Percentiles rank a stretch among this genome's conserved stretches.
Evolutionary conservation across 1,140 invertebrate genomes (phyloP).

Genomic region (Helicoverpa zea): DNA sequence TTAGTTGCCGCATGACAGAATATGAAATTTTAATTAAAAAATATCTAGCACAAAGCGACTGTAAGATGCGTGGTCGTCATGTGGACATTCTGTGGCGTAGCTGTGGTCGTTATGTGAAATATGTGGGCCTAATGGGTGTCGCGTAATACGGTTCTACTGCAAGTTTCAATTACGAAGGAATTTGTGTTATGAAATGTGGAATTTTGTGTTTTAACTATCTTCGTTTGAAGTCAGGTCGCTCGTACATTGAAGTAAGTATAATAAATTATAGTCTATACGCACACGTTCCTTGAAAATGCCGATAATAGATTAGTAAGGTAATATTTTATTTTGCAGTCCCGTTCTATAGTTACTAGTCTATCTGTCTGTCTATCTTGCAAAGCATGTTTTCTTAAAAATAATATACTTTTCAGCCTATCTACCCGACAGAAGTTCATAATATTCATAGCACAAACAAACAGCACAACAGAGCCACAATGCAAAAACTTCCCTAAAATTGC

Average conservation of each 20-base stretch:
- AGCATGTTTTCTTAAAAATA: too few species aligned
- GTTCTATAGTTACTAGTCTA: too few species aligned
- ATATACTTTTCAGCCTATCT: neutral
- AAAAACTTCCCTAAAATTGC: neutral
- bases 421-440: neutral
- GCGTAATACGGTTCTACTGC: neutral
- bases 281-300: too few species aligned
- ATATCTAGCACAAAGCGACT: conserved; percentile 37
- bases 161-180: conserved; percentile 8
- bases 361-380: too few species aligned
- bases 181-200: conserved; percentile 6
- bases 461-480: neutral
- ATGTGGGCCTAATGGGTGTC: conserved; percentile 16
- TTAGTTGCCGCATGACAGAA: conserved; percentile 41
- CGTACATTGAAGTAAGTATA: too few species aligned
- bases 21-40: conserved; percentile 49
- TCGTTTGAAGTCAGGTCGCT: neutral
- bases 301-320: too few species aligned
- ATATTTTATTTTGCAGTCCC: too few species aligned
- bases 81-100: neutral
- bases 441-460: neutral
- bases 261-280: too few species aligned
- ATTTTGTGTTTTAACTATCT: neutral
- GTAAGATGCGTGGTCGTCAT: conserved; percentile 27
- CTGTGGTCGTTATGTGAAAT: neutral